phyloP scores from a whole-genome alignment of 2,113 vertebrate genomes.

The Lepisosteus oculatus region DNA sequence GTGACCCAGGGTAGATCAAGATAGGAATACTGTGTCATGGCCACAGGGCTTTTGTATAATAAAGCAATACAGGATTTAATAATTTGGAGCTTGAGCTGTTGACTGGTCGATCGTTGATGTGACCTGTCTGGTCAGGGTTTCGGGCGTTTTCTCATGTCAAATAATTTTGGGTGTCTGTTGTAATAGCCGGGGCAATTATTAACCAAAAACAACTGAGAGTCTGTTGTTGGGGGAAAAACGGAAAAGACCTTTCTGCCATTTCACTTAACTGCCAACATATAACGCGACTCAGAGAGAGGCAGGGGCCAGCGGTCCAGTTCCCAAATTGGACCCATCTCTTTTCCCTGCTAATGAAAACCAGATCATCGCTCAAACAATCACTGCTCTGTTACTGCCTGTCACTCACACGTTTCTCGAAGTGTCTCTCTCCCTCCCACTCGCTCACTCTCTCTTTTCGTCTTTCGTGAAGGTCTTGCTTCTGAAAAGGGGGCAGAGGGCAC shows the following conservation, averaged over 20 bases:
- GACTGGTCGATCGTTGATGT: conserved; percentile 14
- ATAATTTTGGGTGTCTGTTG: conserved; percentile 35
- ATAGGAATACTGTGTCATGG: conserved; percentile 3
- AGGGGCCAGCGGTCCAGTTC: conserved; percentile 53
- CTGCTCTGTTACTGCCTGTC: conserved; percentile 64
- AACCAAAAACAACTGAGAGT: conserved; percentile 32
- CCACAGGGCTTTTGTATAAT: conserved; percentile 24
- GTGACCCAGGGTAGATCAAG: not conserved
- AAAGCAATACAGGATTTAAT: conserved; percentile 37
- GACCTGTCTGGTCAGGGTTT: conserved; percentile 28
- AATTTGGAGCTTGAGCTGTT: conserved; percentile 11
- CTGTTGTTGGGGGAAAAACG: conserved; percentile 25
- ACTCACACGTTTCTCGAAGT: conserved; percentile 39
- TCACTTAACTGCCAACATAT: conserved; percentile 49
- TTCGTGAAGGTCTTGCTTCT: conserved; percentile 5
- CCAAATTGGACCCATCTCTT: conserved; percentile 63
- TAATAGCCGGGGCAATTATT: conserved; percentile 34
- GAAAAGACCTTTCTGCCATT: conserved; percentile 9
- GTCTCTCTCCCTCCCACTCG: conserved; percentile 25
- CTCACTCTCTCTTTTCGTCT: conserved; percentile 24
- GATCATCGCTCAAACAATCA: conserved; percentile 66
- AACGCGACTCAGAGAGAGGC: conserved; percentile 49
- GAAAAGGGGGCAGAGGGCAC: too few relatives aligned
- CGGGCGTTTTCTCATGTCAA: conserved; percentile 28
- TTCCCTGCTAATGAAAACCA: conserved; percentile 73